Evolutionary conservation across 2,888 invertebrate genomes (phyloP).

Genomic region (Stramonita haemastoma): DNA sequence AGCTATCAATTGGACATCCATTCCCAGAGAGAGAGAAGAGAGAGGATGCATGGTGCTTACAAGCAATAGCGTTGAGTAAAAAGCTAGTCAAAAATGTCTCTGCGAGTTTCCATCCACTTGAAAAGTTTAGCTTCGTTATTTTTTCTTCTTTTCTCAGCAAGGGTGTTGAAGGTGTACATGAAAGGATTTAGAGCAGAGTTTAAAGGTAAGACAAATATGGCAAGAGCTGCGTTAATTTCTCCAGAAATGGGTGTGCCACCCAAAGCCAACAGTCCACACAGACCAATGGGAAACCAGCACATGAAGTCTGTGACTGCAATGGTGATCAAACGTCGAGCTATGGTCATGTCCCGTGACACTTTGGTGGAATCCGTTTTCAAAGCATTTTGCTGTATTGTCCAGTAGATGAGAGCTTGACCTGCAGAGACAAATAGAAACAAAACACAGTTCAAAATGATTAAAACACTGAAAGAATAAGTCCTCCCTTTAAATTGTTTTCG

Average conservation of each 20-base stretch:
- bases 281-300: slow-evolving; percentile 13
- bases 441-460: not conserved
- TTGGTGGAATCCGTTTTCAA: not conserved
- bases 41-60: too few species aligned
- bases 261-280: not conserved
- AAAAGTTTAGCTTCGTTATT: not conserved
- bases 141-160: not conserved
- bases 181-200: slow-evolving; percentile 1
- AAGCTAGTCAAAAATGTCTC: too few species aligned
- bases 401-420: not conserved
- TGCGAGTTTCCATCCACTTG: not conserved
- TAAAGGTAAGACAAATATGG: not conserved
- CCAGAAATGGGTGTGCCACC: not conserved
- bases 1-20: too few species aligned
- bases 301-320: not conserved
- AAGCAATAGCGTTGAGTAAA: too few species aligned
- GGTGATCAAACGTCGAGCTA: not conserved
- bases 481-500: not conserved
- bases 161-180: slow-evolving; percentile 3
- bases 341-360: not conserved
- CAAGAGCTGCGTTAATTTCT: not conserved
- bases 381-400: not conserved
- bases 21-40: too few species aligned
- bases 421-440: not conserved
- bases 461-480: not conserved